Base-by-base conservation (phyloP, 1,140 invertebrate genomes). In the Eriocheir sinensis region DNA sequence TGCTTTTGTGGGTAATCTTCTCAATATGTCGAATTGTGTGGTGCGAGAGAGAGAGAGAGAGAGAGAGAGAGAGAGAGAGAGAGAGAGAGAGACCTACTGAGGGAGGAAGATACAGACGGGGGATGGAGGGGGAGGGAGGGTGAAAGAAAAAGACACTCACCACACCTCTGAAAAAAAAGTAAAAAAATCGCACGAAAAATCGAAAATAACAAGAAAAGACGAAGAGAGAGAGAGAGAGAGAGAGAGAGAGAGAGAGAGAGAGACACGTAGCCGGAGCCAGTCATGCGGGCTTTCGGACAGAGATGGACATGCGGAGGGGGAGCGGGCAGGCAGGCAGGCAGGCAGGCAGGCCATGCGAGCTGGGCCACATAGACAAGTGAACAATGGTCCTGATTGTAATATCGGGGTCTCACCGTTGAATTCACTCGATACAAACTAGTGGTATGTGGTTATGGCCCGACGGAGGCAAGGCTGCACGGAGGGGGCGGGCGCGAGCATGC, bases 331-430 rank as follows among this genome's bases (percentile, higher is more conserved):
- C 3, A 32, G 44, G 79, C n/a, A 91, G 44, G 38, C 30, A 72
- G 44, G 40, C 48, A 72, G 30, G 15, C 17, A 36, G 38, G 41
- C 9, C 36, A 48, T 44, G 86, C 27, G 93, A 41, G 60, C 91
- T 4, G 36, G 34, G n/a, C 30, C 41, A 93, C 92, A 93, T 80
- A 79, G 92, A 89, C 92, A 89, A 53, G 88, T 90, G 48, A 53
- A 93, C 92, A 93, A 93, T 89, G 89, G 44, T 40, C 48, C 83
- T 93, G 92, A 93, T 93, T 89, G 92, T 93, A 93, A 93, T 93
- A 89, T 93, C 86, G 92, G 92, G 80, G 80, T 21, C 85, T 93
- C 92, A 72, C 48, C 36, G 89, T 36, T 93, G 91, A 85, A 93
- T 93, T 93, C 91, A 93, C 44, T 93, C 91, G 91, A 93, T 93